phyloP scores from a whole-genome alignment of 2,113 vertebrate genomes.

The Rhombomys opimus region DNA sequence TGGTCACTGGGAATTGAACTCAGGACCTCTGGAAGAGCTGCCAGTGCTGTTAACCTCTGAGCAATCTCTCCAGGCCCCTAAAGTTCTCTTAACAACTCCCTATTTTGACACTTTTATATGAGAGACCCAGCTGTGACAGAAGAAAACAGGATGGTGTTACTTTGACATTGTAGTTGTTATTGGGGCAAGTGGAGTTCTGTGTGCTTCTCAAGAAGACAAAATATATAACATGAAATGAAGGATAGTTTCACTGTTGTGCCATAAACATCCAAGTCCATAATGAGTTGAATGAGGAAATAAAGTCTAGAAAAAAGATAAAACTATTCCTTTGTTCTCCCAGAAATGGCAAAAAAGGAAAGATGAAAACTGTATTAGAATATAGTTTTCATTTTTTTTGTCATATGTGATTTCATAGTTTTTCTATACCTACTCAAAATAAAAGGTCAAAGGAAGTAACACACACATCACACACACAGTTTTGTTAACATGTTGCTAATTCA shows the following conservation, averaged over 20 bases:
- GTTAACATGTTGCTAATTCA: background rate
- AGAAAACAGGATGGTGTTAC: background rate
- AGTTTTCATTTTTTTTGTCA: slow-evolving; percentile 29
- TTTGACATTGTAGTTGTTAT: slow-evolving; percentile 54
- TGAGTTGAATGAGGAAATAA: background rate
- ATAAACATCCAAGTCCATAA: background rate
- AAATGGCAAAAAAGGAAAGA: background rate
- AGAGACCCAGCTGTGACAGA: slow-evolving; percentile 48
- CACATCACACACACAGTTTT: background rate
- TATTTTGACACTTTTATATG: slow-evolving; percentile 48
- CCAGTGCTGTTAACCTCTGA: no score
- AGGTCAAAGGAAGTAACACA: background rate
- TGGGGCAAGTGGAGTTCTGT: background rate
- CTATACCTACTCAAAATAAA: slow-evolving; percentile 33
- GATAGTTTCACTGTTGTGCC: background rate
- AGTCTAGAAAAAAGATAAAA: background rate
- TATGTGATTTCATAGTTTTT: slow-evolving; percentile 5
- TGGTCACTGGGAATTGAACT: no score
- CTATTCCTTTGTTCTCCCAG: background rate
- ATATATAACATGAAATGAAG: background rate
- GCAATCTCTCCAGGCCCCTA: no score
- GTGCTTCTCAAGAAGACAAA: background rate
- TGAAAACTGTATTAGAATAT: background rate
- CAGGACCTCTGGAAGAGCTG: no score
- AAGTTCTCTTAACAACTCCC: background rate